phyloP scores from a whole-genome alignment of 2,797 vertebrate genomes.

The Pantherophis vulpinus region DNA sequence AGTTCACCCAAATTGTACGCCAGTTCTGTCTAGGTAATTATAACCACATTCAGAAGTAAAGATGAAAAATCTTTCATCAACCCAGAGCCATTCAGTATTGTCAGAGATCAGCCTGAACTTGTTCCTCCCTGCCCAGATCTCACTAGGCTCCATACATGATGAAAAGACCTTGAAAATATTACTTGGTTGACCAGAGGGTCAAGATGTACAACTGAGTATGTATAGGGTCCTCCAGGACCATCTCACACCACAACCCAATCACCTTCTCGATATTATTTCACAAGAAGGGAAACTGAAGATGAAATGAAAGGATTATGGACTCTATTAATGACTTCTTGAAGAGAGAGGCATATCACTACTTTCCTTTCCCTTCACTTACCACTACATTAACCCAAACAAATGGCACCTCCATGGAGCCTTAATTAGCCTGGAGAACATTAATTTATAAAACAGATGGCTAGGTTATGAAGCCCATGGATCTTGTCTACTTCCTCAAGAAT shows the following conservation, averaged over 20 bases:
- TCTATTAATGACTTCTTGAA: background rate
- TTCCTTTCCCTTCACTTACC: background rate
- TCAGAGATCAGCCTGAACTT: background rate
- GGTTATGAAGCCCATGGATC: background rate
- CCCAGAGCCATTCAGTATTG: background rate
- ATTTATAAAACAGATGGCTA: background rate
- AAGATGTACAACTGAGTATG: background rate
- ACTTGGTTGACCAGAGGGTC: background rate
- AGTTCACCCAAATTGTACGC: background rate
- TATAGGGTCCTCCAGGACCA: background rate
- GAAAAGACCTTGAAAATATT: background rate
- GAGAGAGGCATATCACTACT: background rate
- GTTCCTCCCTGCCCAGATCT: background rate
- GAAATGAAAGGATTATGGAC: background rate
- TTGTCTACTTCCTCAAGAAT: background rate
- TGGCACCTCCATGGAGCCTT: background rate
- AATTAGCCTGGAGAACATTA: background rate
- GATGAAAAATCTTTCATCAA: background rate
- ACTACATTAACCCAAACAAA: background rate
- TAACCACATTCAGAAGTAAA: background rate
- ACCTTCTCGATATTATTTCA: background rate
- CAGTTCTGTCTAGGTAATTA: background rate
- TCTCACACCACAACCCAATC: background rate
- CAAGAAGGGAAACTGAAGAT: background rate
- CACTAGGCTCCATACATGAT: background rate